Base-by-base conservation (phyloP, 2,888 invertebrate genomes). In the Apotomis capreana region DNA sequence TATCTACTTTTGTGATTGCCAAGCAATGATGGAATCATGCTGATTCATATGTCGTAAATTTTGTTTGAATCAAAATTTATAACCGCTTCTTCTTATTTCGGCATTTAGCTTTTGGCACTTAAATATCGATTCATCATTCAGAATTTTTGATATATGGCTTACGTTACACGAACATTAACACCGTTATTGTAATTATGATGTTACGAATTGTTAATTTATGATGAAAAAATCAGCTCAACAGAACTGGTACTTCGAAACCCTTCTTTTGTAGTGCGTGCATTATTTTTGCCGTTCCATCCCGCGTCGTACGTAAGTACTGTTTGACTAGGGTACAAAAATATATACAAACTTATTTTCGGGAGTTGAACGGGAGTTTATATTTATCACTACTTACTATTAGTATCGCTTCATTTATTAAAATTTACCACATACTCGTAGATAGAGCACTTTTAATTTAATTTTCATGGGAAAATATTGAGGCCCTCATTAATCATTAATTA, bases 21-120 rank as follows among this genome's bases (percentile, higher is more conserved):
- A 77, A 79, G 80, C 78, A 80, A 81, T 81, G 75, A 72, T 74
- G 68, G 74, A 68, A 73, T 75, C 62, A 76, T 73, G 75, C 74
- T 76, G 80, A 80, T 81, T 78, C 77, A 75, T 69, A 75, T 74
- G 62, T 77, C 79, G 75, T 83, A 81, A 82, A 83, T 82, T 78
- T 58, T 58, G 44, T 51, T 26, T 10, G 52, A 71, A 71, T 71
- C 67, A 71, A 61, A 62, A 62, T 71, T 67, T 68, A 71, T 70
- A 44, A 12, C 44, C 10, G 54, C 26, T 51, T 62, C 55, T 61
- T 61, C 13, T 52, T 68, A 52, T 44, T 62, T 63, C 46, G 58
- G 46, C 68, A 46, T 68, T 68, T 54, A 61, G 46, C 15, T 52
- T 8, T n/a, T 46, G 26, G 51, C 52, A 63, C 46, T 72, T 72